These are phyloP conservation scores for Drosophila littoralis DNA, from an alignment of 1,140 invertebrate genomes.

Conservation along the genomic window DNA sequence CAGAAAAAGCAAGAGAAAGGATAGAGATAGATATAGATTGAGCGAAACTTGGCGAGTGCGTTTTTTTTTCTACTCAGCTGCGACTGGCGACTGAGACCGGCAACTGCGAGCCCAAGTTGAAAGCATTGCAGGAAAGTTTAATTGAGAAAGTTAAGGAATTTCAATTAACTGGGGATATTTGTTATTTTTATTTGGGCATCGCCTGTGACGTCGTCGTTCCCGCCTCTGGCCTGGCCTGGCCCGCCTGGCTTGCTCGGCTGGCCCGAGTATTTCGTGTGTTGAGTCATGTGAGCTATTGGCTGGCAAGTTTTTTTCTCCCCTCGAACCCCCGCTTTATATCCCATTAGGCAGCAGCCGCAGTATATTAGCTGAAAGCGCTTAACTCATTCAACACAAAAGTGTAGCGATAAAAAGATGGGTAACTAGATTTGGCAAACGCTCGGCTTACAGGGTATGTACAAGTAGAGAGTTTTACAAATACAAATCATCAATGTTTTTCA, in stretches of 20 bases:
- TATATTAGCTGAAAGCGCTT: slow-evolving; percentile 62
- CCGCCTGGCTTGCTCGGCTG: slow-evolving; percentile 24
- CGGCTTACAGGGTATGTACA: neutral
- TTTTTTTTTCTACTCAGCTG: slow-evolving; percentile 36
- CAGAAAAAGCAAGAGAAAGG: slow-evolving; percentile 4
- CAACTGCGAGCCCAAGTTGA: slow-evolving; percentile 54
- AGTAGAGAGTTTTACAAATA: too few species aligned
- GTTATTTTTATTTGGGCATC: slow-evolving; percentile 77
- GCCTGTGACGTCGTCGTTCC: slow-evolving; percentile 33
- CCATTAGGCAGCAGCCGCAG: slow-evolving; percentile 63
- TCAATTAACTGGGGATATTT: slow-evolving; percentile 84
- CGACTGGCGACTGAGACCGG: slow-evolving; percentile 31
- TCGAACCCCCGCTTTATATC: slow-evolving; percentile 58
- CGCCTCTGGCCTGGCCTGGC: neutral
- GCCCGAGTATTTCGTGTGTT: slow-evolving; percentile 71
- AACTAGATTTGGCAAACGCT: neutral
- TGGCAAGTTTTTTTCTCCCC: slow-evolving; percentile 57
- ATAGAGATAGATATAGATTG: slow-evolving; percentile 17
- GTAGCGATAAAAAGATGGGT: neutral
- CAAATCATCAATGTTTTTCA: too few species aligned
- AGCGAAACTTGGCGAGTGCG: slow-evolving; percentile 44
- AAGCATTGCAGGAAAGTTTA: slow-evolving; percentile 82
- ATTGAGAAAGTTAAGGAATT: slow-evolving; percentile 84
- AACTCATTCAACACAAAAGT: slow-evolving; percentile 55
- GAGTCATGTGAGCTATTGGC: slow-evolving; percentile 79